Evolutionary conservation across 2,113 vertebrate genomes (phyloP).

Genomic region (Perognathus longimembris): DNA sequence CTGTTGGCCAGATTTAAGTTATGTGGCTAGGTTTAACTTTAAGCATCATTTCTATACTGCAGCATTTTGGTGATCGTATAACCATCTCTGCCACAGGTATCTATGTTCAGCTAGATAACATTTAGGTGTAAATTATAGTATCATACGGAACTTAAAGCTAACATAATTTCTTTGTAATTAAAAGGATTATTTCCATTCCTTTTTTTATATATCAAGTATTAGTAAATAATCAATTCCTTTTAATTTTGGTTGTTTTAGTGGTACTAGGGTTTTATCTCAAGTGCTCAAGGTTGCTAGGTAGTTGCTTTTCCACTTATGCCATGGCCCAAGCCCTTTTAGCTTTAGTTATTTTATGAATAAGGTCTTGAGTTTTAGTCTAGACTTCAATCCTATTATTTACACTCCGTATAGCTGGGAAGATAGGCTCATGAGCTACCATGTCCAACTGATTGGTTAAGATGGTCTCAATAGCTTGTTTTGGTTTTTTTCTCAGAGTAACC

Average conservation of each 20-base stretch:
- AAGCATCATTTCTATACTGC: background rate
- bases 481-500: too few species aligned
- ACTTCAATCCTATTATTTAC: too few species aligned
- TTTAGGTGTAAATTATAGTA: background rate
- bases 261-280: too few species aligned
- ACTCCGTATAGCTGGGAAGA: too few species aligned
- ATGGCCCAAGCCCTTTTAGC: too few species aligned
- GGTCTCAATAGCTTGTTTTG: too few species aligned
- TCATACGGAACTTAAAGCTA: background rate
- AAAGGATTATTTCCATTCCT: constrained; percentile 17
- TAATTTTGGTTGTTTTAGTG: background rate
- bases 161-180: constrained; percentile 35
- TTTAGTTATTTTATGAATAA: too few species aligned
- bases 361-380: too few species aligned
- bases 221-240: background rate
- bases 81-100: constrained; percentile 24
- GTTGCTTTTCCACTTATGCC: too few species aligned
- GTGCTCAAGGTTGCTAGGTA: too few species aligned
- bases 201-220: background rate
- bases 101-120: background rate
- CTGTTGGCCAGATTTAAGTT: background rate
- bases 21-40: background rate
- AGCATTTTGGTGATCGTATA: background rate
- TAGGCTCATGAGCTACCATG: too few species aligned
- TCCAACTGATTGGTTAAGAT: too few species aligned